A percentile compares a stretch with the other conserved stretches of the same genome.
Conservation (phyloP, 2,797 vertebrate genomes). For the Stomatorhinus walkeri region DNA sequence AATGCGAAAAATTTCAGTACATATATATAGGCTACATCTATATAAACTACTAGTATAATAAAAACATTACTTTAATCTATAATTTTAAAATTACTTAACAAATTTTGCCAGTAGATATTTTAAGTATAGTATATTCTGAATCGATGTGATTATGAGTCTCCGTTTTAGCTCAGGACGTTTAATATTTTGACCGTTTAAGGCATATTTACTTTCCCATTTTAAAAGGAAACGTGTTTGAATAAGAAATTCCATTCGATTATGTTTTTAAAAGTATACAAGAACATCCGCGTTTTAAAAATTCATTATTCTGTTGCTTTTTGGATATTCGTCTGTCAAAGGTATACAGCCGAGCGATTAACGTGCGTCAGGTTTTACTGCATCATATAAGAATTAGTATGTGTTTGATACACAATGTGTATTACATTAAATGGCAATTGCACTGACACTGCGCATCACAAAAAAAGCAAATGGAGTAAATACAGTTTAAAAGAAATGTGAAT, state of each 20-base stretch:
- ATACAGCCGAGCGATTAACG: neutral
- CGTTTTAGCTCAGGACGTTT: neutral
- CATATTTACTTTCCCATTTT: neutral
- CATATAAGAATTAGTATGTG: neutral
- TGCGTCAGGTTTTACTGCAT: neutral
- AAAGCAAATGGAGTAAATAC: neutral
- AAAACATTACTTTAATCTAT: neutral
- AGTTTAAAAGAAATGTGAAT: neutral
- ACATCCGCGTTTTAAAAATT: neutral
- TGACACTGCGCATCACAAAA: neutral
- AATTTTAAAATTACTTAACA: neutral
- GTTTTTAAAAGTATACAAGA: neutral
- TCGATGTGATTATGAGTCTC: neutral
- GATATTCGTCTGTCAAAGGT: neutral
- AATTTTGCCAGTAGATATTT: neutral
- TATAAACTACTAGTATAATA: neutral
- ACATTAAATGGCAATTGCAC: neutral
- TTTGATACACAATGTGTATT: neutral
- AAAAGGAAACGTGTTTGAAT: neutral
- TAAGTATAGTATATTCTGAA: neutral
- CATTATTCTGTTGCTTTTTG: neutral
- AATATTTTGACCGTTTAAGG: neutral
- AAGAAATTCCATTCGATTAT: neutral
- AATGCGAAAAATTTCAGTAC: neutral
- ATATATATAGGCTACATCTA: neutral